Base-by-base conservation (phyloP, 2,888 invertebrate genomes). In the Notocelia uddmanniana region DNA sequence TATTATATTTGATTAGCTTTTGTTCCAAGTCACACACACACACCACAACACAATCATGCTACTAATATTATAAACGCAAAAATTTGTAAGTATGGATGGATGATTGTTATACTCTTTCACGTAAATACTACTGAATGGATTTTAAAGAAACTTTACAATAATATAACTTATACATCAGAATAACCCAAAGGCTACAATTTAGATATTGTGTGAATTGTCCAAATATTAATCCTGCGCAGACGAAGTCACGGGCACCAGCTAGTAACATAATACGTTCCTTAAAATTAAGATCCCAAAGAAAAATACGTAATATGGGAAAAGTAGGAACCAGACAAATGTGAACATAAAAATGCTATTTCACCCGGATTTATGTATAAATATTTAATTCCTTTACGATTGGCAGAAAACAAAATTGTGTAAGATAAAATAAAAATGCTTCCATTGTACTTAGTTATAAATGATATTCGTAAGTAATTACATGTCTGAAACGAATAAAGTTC, bases 301-400 rank as follows among this genome's bases (percentile, higher is more conserved):
- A 63, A 19, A 63, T 34, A 63, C 18, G 31, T 31, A 50, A 50
- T 13, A 34, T 13, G 18, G 6, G 31, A 63, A 18, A 50, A 48
- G 48, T 15, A 31, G 26, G n/a, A 31, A 18, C 5, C 50, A 50
- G 18, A 52, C 52, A 63, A 52, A 63, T 52, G 34, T 52, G 34
- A 50, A 31, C 31, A 63, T 31, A 63, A 50, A 50, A 48, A 63
- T 31, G 26, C 48, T 50, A 3, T 31, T 18, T n/a, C 31, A 19
- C 21, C 19, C 63, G 21, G 21, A 21, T 31, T 34, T n/a, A 31
- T 34, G 19, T 13, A 19, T 63, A 34, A 34, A 63, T 63, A 63
- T 63, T 63, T 63, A 52, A 52, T 63, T 52, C 50, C 21, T 52
- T 19, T 15, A 52, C 52, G 34, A 52, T 34, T 63, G 34, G 19